Conservation (phyloP, 2,888 invertebrate species). For the Marronus borbonicus region DNA sequence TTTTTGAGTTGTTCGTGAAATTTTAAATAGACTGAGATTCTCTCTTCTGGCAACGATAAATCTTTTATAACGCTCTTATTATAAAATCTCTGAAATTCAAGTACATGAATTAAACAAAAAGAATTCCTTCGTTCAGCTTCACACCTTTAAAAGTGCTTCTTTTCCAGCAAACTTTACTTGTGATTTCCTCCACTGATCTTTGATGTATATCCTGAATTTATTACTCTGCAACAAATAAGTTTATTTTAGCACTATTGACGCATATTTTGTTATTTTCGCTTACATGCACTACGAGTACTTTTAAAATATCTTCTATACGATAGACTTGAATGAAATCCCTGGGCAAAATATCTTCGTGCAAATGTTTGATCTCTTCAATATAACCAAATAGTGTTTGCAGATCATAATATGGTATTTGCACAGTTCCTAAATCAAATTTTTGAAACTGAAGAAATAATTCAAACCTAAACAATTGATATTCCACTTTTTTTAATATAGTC, state of each 20-base stretch:
- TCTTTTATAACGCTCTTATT: constrained; percentile 22
- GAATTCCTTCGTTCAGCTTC: not conserved
- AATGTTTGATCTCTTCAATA: constrained; percentile 41
- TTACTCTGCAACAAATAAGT: constrained; percentile 30
- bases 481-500: not conserved
- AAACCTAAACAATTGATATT: not conserved
- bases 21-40: constrained; percentile 39
- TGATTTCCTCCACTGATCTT: constrained; percentile 50
- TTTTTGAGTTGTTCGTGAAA: constrained; percentile 45
- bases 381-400: constrained; percentile 48
- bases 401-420: constrained; percentile 41
- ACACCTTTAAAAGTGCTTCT: constrained; percentile 42
- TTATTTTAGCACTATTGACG: not conserved
- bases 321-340: not conserved
- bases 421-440: constrained; percentile 12
- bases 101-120: not conserved
- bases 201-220: constrained; percentile 47
- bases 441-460: constrained; percentile 23
- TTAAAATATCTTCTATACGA: constrained; percentile 41
- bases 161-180: constrained; percentile 43
- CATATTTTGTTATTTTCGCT: not conserved
- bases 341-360: constrained; percentile 43
- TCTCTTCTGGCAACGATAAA: constrained; percentile 42
- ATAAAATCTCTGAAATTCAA: constrained; percentile 45
- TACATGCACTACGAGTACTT: constrained; percentile 33